Evolutionary conservation across 64 coral and sea anemone species (phyloP).

Genomic region (Stichodactyla mertensii): DNA sequence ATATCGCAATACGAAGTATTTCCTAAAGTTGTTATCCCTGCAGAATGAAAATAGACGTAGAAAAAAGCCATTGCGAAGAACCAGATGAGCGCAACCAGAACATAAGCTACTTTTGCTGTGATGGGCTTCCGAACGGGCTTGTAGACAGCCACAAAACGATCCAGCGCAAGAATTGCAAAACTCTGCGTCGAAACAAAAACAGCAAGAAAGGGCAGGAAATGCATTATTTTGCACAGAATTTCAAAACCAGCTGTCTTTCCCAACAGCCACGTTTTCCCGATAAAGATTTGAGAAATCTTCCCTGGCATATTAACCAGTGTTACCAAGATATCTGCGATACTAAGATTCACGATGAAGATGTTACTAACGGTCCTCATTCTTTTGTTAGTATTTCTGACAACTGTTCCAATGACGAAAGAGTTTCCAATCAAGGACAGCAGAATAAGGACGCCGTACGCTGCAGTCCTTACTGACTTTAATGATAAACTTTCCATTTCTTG

Average conservation of each 20-base stretch:
- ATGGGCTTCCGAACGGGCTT: conserved; percentile 40
- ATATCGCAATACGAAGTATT: conserved; percentile 22
- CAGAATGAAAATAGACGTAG: conserved; percentile 14
- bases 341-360: conserved; percentile 53
- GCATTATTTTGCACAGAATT: conserved; percentile 31
- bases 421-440: conserved; percentile 43
- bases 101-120: conserved; percentile 2
- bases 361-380: conserved; percentile 39
- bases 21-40: background rate
- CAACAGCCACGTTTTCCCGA: conserved; percentile 30
- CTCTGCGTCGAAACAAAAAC: conserved; percentile 30
- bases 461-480: background rate
- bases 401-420: conserved; percentile 17
- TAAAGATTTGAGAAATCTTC: conserved; percentile 33
- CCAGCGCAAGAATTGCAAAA: conserved; percentile 34
- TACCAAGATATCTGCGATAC: conserved; percentile 43
- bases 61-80: conserved; percentile 10
- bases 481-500: background rate
- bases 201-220: conserved; percentile 21
- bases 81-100: conserved; percentile 29
- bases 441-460: conserved; percentile 16
- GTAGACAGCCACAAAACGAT: conserved; percentile 49
- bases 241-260: conserved; percentile 1
- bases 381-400: conserved; percentile 37
- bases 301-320: conserved; percentile 46